Evolutionary conservation across 2,888 invertebrate species (phyloP).

Genomic region (Belgica antarctica): DNA sequence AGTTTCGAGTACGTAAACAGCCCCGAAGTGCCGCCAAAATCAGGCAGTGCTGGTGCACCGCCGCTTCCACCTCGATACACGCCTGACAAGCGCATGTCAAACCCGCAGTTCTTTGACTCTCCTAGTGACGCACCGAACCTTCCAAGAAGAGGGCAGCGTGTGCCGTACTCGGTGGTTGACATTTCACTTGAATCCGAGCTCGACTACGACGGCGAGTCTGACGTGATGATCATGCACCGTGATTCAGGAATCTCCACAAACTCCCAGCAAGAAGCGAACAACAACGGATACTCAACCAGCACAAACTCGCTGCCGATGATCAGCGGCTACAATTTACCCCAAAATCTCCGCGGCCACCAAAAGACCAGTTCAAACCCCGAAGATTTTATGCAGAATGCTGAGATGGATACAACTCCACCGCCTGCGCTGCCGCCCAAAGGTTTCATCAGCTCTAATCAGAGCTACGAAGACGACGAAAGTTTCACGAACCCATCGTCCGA

Average conservation of each 20-base stretch:
- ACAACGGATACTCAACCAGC: slow-evolving; percentile 46
- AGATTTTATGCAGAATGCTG: slow-evolving; percentile 38
- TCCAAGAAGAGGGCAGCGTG: slow-evolving; percentile 55
- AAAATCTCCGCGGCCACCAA: slow-evolving; percentile 36
- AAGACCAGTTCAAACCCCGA: slow-evolving; percentile 45
- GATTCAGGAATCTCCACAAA: slow-evolving; percentile 55
- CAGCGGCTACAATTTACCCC: slow-evolving; percentile 49
- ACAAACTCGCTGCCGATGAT: slow-evolving; percentile 51
- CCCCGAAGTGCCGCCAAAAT: slow-evolving; percentile 58
- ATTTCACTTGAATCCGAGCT: slow-evolving; percentile 57
- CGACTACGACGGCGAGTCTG: slow-evolving; percentile 47
- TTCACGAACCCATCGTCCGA: slow-evolving; percentile 32
- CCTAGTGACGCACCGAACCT: slow-evolving; percentile 52
- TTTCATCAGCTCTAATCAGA: slow-evolving; percentile 27
- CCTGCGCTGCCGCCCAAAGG: slow-evolving; percentile 38
- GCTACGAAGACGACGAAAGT: slow-evolving; percentile 37
- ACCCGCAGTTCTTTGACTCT: slow-evolving; percentile 48
- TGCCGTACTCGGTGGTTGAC: slow-evolving; percentile 55
- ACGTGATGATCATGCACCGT: slow-evolving; percentile 46
- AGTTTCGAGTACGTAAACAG: slow-evolving; percentile 56
- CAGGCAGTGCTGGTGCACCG: slow-evolving; percentile 66
- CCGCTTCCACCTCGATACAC: slow-evolving; percentile 74
- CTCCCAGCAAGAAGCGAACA: slow-evolving; percentile 15
- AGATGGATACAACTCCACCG: slow-evolving; percentile 14
- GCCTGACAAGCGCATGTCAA: slow-evolving; percentile 55